Conservation (phyloP, 1,140 invertebrate genomes). For the Halictus rubicundus region DNA sequence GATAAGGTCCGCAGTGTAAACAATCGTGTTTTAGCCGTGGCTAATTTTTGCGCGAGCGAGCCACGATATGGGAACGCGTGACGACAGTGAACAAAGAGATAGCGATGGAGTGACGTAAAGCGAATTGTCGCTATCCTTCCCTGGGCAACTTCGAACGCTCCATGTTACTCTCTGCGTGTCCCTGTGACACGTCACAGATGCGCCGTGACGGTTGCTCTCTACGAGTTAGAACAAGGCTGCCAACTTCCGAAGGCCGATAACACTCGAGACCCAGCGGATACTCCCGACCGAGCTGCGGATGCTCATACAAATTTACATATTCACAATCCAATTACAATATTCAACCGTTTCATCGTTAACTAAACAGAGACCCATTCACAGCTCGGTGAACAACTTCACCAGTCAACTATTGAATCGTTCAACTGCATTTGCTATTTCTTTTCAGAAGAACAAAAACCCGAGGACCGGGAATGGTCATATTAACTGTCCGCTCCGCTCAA, state of each 20-base stretch:
- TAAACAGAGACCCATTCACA: not conserved
- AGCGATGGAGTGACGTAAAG: slow-evolving; percentile 59
- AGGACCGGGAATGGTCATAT: too few species aligned
- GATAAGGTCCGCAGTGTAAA: not conserved
- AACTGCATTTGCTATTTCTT: too few species aligned
- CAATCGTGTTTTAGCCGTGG: not conserved
- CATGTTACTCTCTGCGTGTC: slow-evolving; percentile 42
- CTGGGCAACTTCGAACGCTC: slow-evolving; percentile 10
- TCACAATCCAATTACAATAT: not conserved
- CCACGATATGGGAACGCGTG: slow-evolving; percentile 22
- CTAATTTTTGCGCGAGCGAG: not conserved
- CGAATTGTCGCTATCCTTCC: slow-evolving; percentile 22
- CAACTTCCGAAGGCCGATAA: slow-evolving; percentile 45
- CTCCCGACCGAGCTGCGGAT: too few species aligned
- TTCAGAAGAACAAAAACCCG: too few species aligned
- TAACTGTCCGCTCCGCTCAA: too few species aligned
- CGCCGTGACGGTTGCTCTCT: slow-evolving; percentile 50
- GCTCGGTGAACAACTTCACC: too few species aligned
- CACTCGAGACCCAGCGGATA: not conserved
- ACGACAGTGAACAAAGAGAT: slow-evolving; percentile 59
- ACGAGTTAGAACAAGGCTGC: slow-evolving; percentile 45
- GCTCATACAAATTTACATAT: too few species aligned
- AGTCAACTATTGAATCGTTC: too few species aligned
- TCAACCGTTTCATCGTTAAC: too few species aligned
- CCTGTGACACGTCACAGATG: slow-evolving; percentile 62